Conservation (phyloP, 2,888 invertebrate species). For the Rotaria sp. region DNA sequence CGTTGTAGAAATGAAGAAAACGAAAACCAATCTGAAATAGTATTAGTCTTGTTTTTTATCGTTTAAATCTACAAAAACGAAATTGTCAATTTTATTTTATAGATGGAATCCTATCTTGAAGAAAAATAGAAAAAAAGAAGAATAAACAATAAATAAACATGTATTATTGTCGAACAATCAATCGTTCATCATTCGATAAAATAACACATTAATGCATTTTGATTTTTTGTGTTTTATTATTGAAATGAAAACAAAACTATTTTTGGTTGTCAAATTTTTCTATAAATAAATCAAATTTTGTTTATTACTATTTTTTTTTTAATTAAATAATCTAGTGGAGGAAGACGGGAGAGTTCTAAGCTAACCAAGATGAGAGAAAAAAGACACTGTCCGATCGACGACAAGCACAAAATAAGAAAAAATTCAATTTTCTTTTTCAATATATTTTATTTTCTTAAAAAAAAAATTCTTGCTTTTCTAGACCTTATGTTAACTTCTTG, state of each 20-base stretch:
- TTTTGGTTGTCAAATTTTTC: not conserved
- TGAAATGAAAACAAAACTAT: not conserved
- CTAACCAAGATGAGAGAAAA: conserved; percentile 15
- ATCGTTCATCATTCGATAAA: not conserved
- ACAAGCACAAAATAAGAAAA: too few species aligned
- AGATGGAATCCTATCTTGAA: too few species aligned
- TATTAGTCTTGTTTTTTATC: not conserved
- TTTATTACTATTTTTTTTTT: not conserved
- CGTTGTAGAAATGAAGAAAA: not conserved
- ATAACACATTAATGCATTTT: not conserved
- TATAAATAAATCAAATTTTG: not conserved
- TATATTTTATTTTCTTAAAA: too few species aligned
- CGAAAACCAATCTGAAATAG: not conserved
- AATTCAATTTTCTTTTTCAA: too few species aligned
- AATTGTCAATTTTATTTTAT: not conserved
- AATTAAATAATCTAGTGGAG: not conserved
- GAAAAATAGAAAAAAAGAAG: too few species aligned
- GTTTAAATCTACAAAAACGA: not conserved
- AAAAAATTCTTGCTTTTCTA: too few species aligned
- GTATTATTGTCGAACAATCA: not conserved
- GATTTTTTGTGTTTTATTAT: not conserved
- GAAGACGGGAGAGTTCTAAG: not conserved
- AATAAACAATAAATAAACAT: conserved; percentile 1
- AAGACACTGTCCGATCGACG: too few species aligned
- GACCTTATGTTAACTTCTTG: too few species aligned